Evolutionary conservation across 2,797 vertebrate species (phyloP), one percentile per base, ranked within the genome.

Genomic region (Brachymystax lenok): DNA sequence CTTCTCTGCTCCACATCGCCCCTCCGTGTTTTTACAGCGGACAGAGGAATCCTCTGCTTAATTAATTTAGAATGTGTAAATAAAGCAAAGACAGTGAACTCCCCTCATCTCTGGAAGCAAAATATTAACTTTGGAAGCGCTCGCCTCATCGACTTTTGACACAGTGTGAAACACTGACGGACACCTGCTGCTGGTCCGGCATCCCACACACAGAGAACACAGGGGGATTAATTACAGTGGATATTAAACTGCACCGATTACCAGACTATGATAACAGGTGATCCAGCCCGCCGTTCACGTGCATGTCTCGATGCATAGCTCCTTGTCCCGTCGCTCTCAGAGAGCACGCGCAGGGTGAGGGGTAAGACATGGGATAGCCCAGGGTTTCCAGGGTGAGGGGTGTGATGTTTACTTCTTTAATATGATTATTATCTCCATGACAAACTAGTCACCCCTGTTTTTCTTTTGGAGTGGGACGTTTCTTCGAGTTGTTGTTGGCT

Each of bases 1-100:
- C 86, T 79, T 82, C 79, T 50, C 82, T 77, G 83, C 90, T 83
- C 83, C 80, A 84, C 40, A 79, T 85, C 83, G 78, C 87, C 83
- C 90, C 90, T 81, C 82, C 33, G 79, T 94, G 92, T 95, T 95
- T 94, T 94, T 90, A 87, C 90, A 92, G 82, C 87, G 90, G 87
- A 85, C 91, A 83, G 87, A 92, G 89, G 92, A 94, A 93, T 94
- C 92, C 86, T 91, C 35, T 85, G 87, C 91, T 92, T 95, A 95
- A 94, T 94, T 91, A 94, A 94, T 94, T 92, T 94, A 91, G 92
- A 91, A 89, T 93, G 93, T 91, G 93, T 92, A 94, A 95, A 94
- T 93, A 95, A 93, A 93, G 90, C 79, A 77, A 85, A 89, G 91
- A 93, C 91, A 93, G 91, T 92, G 89, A 87, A 91, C 91, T 92